Evolutionary conservation across 2,888 invertebrate genomes (phyloP), one percentile per base, ranked within the genome.

Genomic region (Phyllotreta striolata): DNA sequence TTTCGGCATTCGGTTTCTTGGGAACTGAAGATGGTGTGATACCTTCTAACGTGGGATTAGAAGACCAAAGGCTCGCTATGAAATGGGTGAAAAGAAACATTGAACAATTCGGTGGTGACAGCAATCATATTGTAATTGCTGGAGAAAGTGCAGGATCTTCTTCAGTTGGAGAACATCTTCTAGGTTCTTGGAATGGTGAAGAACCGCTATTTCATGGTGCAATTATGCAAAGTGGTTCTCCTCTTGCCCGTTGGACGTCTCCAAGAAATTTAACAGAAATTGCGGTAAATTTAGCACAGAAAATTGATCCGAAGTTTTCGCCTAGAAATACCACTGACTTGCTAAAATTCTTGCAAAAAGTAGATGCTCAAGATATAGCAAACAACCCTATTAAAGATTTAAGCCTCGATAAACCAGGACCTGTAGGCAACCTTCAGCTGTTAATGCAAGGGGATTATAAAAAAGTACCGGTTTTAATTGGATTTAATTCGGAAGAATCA

Each of bases 111-210:
- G 89, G 89, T 3, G 91, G 91, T 0, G 86, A 91, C 80, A 85
- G 89, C 1, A 84, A 87, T 41, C 86, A 86, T 66, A 84, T 91
- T 14, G 88, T 89, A 0, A 76, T 91, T 1, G 78, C 86, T 0
- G 92, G 92, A 1, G 84, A 86, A 73, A 91, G 91, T 4, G 88
- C 91, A 0, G 92, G 92, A 0, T 90, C 87, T 34, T 89, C 87
- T 3, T 59, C 68, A 10, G 62, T 64, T 7, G 63, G 61, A 35
- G 63, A 60, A 6, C 71, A 69, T 13, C 10, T 62, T 13, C 35
- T 62, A 14, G 44, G 47, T 41, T 46, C 8, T 46, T 46, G 8
- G 8, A 46, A 46, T 4, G 10, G 14, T 43, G 8, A n/a, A 65
- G 68, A 52, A 12, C 12, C 4, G 24, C n/a, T 66, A 6, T 66